These are phyloP conservation scores for Gymnothorax reevesii DNA, from an alignment of 2,797 vertebrate genomes.

Conservation along the genomic window DNA sequence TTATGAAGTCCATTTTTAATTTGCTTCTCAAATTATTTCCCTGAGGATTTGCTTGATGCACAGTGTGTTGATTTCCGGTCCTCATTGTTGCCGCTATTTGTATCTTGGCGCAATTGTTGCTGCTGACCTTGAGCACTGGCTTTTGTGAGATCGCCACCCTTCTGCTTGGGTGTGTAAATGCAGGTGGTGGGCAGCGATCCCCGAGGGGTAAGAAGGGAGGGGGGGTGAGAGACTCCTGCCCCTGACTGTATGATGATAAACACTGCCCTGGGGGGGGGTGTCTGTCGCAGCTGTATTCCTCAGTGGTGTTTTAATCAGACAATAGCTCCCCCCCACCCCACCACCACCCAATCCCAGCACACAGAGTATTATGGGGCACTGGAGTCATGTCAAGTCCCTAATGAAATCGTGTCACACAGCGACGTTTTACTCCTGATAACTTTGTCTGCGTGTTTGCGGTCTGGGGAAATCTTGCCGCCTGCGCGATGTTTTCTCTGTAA, in stretches of 20 bases:
- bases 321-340: background rate
- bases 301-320: constrained; percentile 71
- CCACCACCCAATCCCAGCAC: constrained; percentile 10
- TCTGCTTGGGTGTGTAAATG: constrained; percentile 75
- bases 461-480: background rate
- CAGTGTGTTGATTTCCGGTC: background rate
- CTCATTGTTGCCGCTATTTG: too few relatives aligned
- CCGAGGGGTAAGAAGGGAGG: constrained; percentile 60
- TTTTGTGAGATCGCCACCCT: constrained; percentile 71
- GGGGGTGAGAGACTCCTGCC: constrained; percentile 59
- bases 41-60: background rate
- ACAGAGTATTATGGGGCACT: constrained; percentile 42
- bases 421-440: background rate
- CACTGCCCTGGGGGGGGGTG: constrained; percentile 62
- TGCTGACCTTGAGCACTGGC: background rate
- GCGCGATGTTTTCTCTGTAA: background rate
- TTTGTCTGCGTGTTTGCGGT: constrained; percentile 5
- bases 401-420: background rate
- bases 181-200: constrained; percentile 61
- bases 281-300: constrained; percentile 59
- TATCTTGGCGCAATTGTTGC: background rate
- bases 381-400: constrained; percentile 42
- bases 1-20: background rate
- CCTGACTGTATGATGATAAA: constrained; percentile 79
- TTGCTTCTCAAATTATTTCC: background rate